Percentiles rank a stretch among this genome's conserved stretches.
Evolutionary conservation across 2,797 vertebrate genomes (phyloP).

Genomic region (Streptopelia turtur): DNA sequence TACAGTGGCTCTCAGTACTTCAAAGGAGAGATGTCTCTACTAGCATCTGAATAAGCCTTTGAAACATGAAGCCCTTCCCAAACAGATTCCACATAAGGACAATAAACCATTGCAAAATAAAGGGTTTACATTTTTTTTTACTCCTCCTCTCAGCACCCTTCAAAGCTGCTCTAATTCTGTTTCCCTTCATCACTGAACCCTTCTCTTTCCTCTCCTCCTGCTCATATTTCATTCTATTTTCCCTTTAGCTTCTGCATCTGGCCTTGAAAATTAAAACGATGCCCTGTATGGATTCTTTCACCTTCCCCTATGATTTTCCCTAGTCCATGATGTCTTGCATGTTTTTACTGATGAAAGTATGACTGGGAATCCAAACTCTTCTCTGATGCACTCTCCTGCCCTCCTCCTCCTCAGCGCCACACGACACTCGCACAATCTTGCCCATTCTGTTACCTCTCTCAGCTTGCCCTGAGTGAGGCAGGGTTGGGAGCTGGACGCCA

Average conservation of each 20-base stretch:
- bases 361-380: not conserved
- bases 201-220: not conserved
- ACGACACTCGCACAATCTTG: accelerated
- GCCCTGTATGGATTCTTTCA: not conserved
- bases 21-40: not conserved
- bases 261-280: not conserved
- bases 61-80: not conserved
- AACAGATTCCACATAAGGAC: not conserved
- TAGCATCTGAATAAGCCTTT: conserved; percentile 9
- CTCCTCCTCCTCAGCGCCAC: not conserved
- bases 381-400: not conserved
- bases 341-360: not conserved
- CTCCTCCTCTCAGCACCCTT: not conserved
- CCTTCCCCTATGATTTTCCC: not conserved
- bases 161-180: conserved; percentile 31
- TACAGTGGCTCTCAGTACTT: not conserved
- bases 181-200: not conserved
- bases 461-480: not conserved
- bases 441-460: not conserved
- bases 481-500: not conserved
- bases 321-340: not conserved
- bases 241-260: not conserved
- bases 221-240: not conserved
- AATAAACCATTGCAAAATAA: conserved; percentile 34
- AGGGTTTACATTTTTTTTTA: not conserved